A percentile compares a stretch with the other conserved stretches of the same genome.
These are phyloP conservation scores for Zapornia atra DNA, from an alignment of 2,113 vertebrate species.

Conservation along the genomic window DNA sequence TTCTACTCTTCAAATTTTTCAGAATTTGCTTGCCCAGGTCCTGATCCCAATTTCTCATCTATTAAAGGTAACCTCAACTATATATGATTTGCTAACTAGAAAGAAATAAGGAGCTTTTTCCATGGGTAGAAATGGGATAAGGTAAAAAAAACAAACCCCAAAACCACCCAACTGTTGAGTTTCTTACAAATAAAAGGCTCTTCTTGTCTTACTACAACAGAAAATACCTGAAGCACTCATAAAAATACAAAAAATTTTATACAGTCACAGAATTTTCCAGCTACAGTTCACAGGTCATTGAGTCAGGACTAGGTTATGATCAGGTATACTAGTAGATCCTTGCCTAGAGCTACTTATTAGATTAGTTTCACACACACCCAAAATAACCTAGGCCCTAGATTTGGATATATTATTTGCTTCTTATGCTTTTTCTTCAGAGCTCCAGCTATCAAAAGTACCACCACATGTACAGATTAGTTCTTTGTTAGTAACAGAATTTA, in stretches of 20 bases:
- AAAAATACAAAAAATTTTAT: background rate
- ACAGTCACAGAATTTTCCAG: background rate
- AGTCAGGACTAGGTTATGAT: background rate
- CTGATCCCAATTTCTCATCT: background rate
- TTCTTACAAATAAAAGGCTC: background rate
- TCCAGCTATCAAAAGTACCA: background rate
- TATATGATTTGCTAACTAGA: background rate
- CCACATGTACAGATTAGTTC: background rate
- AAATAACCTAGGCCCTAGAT: background rate
- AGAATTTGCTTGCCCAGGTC: background rate
- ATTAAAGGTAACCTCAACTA: background rate
- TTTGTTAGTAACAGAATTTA: background rate
- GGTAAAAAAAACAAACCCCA: background rate
- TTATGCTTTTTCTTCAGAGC: background rate
- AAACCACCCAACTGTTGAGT: background rate
- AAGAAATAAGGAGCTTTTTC: background rate
- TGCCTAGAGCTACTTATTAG: background rate
- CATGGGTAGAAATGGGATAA: background rate
- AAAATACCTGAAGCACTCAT: background rate
- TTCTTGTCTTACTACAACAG: background rate
- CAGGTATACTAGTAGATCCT: background rate
- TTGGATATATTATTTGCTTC: background rate
- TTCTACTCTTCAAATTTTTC: background rate
- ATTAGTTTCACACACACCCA: background rate
- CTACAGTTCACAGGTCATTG: background rate